phyloP scores from a whole-genome alignment of 2,888 invertebrate species.

The Andrena dorsata region DNA sequence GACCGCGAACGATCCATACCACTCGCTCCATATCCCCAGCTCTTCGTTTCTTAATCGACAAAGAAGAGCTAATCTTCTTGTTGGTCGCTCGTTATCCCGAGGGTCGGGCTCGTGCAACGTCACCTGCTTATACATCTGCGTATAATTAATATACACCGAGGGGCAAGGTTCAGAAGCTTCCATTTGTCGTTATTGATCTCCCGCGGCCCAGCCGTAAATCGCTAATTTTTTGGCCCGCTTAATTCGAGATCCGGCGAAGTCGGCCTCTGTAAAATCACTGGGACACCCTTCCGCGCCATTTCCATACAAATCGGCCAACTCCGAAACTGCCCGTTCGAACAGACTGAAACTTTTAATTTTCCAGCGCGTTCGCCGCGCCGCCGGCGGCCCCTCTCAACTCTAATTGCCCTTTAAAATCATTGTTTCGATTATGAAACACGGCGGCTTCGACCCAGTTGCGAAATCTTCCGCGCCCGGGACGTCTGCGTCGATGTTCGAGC shows the following conservation, averaged over 20 bases:
- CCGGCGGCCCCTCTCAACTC: background rate
- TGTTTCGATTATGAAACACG: background rate
- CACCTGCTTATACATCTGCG: background rate
- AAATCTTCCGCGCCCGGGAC: no score
- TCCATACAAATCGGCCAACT: slow-evolving; percentile 32
- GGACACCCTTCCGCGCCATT: slow-evolving; percentile 13
- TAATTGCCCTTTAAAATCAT: background rate
- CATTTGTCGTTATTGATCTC: background rate
- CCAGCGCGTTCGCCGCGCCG: background rate
- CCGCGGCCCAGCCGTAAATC: background rate
- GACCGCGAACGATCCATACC: background rate
- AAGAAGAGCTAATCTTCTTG: background rate
- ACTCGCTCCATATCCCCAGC: background rate
- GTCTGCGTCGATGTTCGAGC: no score
- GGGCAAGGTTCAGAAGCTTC: background rate
- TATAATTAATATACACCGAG: background rate
- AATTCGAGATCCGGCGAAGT: background rate
- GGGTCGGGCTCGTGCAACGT: background rate
- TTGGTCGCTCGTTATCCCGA: background rate
- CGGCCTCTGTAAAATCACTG: slow-evolving; percentile 2
- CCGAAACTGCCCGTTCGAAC: slow-evolving; percentile 8
- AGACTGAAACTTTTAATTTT: slow-evolving; percentile 7
- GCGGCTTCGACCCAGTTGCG: background rate
- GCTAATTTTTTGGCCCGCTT: slow-evolving; percentile 24
- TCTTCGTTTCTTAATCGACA: background rate